Evolutionary conservation across 2,113 vertebrate species (phyloP).

Genomic region (Podocnemis expansa): DNA sequence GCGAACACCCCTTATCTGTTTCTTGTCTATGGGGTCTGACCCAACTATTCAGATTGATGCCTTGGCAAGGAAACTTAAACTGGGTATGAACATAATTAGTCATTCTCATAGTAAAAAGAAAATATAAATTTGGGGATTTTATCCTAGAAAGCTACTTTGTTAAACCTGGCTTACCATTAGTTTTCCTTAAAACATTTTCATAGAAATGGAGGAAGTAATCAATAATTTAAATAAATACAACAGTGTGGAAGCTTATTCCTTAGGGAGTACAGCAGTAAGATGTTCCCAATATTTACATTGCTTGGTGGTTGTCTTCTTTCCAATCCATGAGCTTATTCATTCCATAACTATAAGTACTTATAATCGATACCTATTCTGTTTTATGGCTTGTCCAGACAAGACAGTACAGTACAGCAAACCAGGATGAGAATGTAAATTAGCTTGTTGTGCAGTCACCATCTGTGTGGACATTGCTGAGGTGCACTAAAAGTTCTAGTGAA

Average conservation of each 20-base stretch:
- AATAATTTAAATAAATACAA: not conserved
- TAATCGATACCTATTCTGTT: not conserved
- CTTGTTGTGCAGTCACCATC: not conserved
- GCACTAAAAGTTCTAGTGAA: not conserved
- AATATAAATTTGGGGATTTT: not conserved
- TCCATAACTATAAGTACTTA: not conserved
- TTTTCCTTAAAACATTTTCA: not conserved
- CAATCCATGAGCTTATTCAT: not conserved
- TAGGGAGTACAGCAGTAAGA: not conserved
- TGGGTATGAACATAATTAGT: constrained; percentile 72
- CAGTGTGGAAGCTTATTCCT: not conserved
- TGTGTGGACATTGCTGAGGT: not conserved
- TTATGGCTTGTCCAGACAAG: not conserved
- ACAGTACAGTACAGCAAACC: not conserved
- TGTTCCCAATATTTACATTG: not conserved
- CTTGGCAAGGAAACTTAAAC: constrained; percentile 77
- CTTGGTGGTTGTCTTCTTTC: not conserved
- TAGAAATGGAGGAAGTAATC: not conserved
- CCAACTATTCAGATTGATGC: constrained; percentile 79
- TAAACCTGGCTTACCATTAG: not conserved
- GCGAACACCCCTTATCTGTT: constrained; percentile 80
- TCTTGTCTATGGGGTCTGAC: constrained; percentile 83
- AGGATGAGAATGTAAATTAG: not conserved
- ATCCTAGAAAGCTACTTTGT: not conserved
- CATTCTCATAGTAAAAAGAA: not conserved